These are phyloP conservation scores for Listrodromus nycthemerus DNA, from an alignment of 2,888 invertebrate species.

Conservation along the genomic window DNA sequence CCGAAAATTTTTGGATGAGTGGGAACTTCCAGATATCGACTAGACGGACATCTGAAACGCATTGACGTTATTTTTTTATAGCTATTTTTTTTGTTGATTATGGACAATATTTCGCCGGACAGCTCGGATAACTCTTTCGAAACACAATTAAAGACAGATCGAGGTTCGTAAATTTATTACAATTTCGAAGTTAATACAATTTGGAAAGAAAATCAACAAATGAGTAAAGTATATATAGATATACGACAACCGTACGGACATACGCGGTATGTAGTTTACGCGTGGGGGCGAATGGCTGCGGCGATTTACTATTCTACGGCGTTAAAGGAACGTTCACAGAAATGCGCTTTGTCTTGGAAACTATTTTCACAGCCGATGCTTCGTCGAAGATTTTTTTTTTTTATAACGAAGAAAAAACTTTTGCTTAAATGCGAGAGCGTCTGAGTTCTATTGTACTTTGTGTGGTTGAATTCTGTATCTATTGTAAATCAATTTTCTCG, in stretches of 20 bases:
- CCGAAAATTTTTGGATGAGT: no score
- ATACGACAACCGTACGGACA: conserved; percentile 11
- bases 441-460: conserved; percentile 18
- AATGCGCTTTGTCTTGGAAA: conserved; percentile 46
- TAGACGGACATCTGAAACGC: no score
- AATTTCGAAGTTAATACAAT: conserved; percentile 2
- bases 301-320: conserved; percentile 34
- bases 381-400: conserved; percentile 36
- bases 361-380: conserved; percentile 57
- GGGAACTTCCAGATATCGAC: no score
- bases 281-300: neutral
- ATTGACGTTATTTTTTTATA: no score
- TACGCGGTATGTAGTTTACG: conserved; percentile 50
- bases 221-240: conserved; percentile 21
- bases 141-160: conserved; percentile 10
- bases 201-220: conserved; percentile 14
- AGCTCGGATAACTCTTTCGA: neutral
- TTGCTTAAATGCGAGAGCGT: neutral
- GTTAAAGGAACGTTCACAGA: conserved; percentile 52
- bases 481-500: neutral
- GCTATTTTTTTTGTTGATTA: no score
- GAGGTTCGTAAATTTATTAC: neutral
- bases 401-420: conserved; percentile 9
- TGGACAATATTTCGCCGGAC: neutral
- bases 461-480: neutral